Evolutionary conservation across 1,140 invertebrate species (phyloP), one percentile per base, ranked within the genome.

Genomic region (Pygmarrhopalites habei): DNA sequence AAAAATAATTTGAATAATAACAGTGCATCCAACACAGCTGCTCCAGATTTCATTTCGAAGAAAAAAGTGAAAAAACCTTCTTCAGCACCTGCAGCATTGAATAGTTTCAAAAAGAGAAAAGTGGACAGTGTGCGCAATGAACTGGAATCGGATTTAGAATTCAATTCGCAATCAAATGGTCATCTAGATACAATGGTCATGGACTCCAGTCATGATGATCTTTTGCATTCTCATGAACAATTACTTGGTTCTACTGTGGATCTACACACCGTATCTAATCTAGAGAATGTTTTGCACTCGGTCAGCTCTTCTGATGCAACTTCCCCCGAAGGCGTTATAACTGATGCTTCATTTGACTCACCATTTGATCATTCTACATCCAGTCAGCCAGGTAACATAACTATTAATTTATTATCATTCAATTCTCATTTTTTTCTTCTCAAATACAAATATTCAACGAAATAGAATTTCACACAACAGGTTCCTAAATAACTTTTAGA

Each of bases 311-410:
- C 66, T 17, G 57, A 67, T 1, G 59, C 23, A 17, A 57, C 35
- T 15, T 64, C 62, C 17, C 58, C 69, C 10, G 64, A 71, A 19
- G 63, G 57, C 14, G 60, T 65, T 14, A 61, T 61, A 10, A 65
- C 63, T 10, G 69, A 65, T 53, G 60, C 65, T 44, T 67, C 64
- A 25, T 66, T 66, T 55, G 66, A 64, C 30, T 71, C 69, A 12
- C 65, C 69, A 7, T 67, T 71, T 47, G 58, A 68, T 47, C 56
- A 71, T 26, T 64, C 60, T 12, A 59, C 60, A 21, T 62, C 65
- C 12, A 71, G 60, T 66, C 64, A 71, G 55, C 69, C 59, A 49
- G 66, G 69, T 64, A 62, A 39, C 35, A 56, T 39, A 28, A 49
- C 26, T 12, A 39, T 19, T 47, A 49, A 47, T 21, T 5, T 47